Evolutionary conservation across 2,113 vertebrate species (phyloP), one percentile per base, ranked within the genome.

Genomic region (Phycodurus eques): DNA sequence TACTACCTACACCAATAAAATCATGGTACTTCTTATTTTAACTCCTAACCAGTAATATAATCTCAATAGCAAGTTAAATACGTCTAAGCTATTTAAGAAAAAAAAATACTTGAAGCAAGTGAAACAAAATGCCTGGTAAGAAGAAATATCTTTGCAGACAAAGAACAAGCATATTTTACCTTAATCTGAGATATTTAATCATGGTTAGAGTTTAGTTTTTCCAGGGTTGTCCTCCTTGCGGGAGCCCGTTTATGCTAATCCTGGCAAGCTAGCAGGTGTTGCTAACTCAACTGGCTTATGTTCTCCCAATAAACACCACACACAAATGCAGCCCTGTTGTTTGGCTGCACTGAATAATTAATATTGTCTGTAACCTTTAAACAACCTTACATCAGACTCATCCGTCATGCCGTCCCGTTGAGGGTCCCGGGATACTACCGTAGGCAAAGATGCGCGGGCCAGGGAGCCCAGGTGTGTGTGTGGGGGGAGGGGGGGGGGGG

Each of bases 291-390:
- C 83, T 78, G 83, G 87, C 73, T n/a, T 70, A 70, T 75, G 80
- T 76, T 71, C 68, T 70, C 69, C 12, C 27, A 31, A 59, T 11
- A 59, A 59, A 57, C 2, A 5, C 8, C 19, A 54, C 20, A 54
- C 43, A 74, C 73, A 54, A 66, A 72, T 77, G 80, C 83, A 75
- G 72, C 68, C 75, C 87, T 75, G 85, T 90, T 92, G 83, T 91
- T 90, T 81, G 77, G 68, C 72, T 54, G 62, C 62, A 54, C 72
- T 88, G 88, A 92, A 91, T 90, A 90, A 90, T 91, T 89, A 91
- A 92, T 89, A 85, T 80, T 67, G 79, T 83, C 88, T 82, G 85
- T 91, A 92, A 91, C 90, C 90, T 92, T 92, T 92, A 89, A 90
- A 91, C 90, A 92, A 90, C 87, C 92, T 83, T 82, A 85, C 73